Conservation (phyloP, 2,888 invertebrate species). For the Diarsia brunnea region DNA sequence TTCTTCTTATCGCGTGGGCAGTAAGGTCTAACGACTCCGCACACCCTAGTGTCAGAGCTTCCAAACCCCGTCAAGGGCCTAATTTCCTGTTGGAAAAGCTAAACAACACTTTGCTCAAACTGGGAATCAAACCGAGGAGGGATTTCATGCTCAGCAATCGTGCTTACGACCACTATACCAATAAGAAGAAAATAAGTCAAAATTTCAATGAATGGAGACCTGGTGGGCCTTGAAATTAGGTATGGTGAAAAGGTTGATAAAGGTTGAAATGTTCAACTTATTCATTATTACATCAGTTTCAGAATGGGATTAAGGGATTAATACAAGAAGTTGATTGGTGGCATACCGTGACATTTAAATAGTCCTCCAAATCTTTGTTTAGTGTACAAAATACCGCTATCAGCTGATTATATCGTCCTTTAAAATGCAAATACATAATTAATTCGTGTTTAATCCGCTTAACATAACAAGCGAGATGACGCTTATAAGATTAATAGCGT, state of each 20-base stretch:
- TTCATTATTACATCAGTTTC: background rate
- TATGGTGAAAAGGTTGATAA: background rate
- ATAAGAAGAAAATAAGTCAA: too few relatives aligned
- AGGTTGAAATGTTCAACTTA: background rate
- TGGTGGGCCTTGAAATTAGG: background rate
- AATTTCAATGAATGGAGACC: background rate
- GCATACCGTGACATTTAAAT: constrained; percentile 7
- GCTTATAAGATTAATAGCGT: constrained; percentile 44
- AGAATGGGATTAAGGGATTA: constrained; percentile 28
- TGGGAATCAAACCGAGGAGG: too few relatives aligned
- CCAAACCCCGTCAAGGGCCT: too few relatives aligned
- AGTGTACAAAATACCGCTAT: constrained; percentile 19
- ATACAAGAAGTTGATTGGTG: background rate
- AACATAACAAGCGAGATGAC: constrained; percentile 48
- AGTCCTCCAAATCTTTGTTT: constrained; percentile 18
- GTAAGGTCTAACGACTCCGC: too few relatives aligned
- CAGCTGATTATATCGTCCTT: constrained; percentile 17
- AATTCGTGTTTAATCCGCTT: constrained; percentile 39
- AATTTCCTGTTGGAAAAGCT: background rate
- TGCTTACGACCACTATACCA: too few relatives aligned
- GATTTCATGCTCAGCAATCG: too few relatives aligned
- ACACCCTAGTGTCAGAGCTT: too few relatives aligned
- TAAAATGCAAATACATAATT: constrained; percentile 52
- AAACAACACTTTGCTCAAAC: too few relatives aligned
- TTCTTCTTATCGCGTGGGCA: too few relatives aligned